Evolutionary conservation across 2,797 vertebrate species (phyloP).

Genomic region (Coccyzus lansbergi): DNA sequence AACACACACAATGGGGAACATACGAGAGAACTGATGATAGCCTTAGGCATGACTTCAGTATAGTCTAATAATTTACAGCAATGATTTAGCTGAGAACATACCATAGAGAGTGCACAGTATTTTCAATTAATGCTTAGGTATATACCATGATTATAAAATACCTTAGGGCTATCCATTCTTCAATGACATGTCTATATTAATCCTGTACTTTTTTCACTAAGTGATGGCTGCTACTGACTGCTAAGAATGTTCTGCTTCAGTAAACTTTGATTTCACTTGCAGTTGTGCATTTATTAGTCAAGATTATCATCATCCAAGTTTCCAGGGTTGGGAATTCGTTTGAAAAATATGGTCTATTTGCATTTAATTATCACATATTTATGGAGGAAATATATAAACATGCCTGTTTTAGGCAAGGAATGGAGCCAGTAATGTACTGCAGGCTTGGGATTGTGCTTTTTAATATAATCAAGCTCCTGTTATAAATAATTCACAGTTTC

Average conservation of each 20-base stretch:
- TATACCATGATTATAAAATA: conserved; percentile 23
- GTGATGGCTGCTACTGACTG: conserved; percentile 48
- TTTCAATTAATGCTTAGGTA: conserved; percentile 45
- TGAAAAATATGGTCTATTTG: conserved; percentile 72
- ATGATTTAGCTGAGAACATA: conserved; percentile 33
- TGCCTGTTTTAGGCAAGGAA: conserved; percentile 62
- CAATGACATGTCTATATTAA: conserved; percentile 35
- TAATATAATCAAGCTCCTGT: conserved; percentile 64
- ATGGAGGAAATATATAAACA: conserved; percentile 67
- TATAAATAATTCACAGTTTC: conserved; percentile 67
- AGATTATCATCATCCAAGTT: conserved; percentile 65
- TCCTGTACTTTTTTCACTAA: conserved; percentile 16
- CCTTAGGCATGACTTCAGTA: conserved; percentile 54
- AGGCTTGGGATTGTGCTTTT: conserved; percentile 67
- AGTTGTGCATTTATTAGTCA: conserved; percentile 64
- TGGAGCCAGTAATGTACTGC: conserved; percentile 63
- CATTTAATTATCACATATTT: conserved; percentile 72
- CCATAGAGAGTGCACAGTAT: conserved; percentile 24
- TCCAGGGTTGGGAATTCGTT: conserved; percentile 61
- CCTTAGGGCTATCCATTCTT: conserved; percentile 39
- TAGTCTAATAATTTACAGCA: conserved; percentile 57
- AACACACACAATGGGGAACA: conserved; percentile 21
- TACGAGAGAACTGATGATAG: conserved; percentile 25
- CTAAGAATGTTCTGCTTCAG: conserved; percentile 47
- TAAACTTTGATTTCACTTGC: conserved; percentile 59